A percentile compares a stretch with the other conserved stretches of the same genome.
phyloP scores from a whole-genome alignment of 2,113 vertebrate genomes.

The Empidonax alnorum region DNA sequence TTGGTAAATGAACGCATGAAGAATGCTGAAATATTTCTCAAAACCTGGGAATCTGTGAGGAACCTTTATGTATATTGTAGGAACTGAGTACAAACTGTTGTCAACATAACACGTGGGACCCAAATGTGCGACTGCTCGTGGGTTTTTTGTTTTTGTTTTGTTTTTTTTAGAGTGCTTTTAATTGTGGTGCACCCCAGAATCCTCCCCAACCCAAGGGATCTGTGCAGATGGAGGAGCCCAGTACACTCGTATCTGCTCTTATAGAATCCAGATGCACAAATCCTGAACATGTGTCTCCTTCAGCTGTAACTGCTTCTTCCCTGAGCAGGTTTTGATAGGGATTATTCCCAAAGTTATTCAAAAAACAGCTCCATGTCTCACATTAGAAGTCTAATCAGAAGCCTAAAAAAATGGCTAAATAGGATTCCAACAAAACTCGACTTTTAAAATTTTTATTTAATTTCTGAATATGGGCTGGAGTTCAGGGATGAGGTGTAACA shows the following conservation, averaged over 20 bases:
- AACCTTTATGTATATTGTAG: neutral
- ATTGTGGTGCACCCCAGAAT: neutral
- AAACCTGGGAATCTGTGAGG: accelerated
- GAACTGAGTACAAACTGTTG: neutral
- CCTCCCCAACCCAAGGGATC: neutral
- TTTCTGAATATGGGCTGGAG: neutral
- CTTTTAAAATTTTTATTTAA: neutral
- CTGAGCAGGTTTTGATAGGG: neutral
- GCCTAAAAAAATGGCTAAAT: neutral
- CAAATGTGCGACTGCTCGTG: neutral
- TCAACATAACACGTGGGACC: neutral
- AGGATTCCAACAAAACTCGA: neutral
- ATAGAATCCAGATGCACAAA: neutral
- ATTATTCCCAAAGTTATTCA: neutral
- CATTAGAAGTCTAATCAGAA: neutral
- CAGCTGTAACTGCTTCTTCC: neutral
- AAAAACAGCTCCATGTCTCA: neutral
- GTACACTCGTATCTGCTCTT: neutral
- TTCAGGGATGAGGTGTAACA: neutral
- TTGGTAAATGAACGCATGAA: neutral
- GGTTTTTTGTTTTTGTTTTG: neutral
- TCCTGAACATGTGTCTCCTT: neutral
- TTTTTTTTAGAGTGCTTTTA: neutral
- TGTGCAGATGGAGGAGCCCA: neutral
- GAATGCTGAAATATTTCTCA: neutral